phyloP scores from a whole-genome alignment of 2,888 invertebrate genomes.

The Pogonocherus hispidulus region DNA sequence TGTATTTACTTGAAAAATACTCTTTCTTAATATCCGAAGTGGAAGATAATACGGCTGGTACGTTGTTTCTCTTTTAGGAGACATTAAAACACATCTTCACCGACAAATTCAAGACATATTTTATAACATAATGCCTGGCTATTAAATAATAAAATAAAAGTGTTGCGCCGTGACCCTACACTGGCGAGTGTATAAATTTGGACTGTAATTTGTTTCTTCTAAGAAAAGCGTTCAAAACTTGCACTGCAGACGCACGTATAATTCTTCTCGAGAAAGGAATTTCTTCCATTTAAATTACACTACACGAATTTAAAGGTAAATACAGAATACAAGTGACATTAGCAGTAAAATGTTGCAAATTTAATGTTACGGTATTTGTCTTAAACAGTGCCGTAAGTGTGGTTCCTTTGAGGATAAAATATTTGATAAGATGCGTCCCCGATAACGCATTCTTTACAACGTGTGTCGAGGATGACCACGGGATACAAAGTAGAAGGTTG shows the following conservation, averaged over 20 bases:
- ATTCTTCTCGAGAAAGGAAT: conserved; percentile 33
- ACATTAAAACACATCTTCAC: conserved; percentile 2
- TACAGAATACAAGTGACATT: conserved; percentile 30
- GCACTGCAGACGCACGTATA: conserved; percentile 7
- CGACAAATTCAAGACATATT: conserved; percentile 16
- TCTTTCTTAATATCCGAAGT: no score
- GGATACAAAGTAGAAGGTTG: conserved; percentile 32
- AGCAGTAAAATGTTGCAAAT: conserved; percentile 36
- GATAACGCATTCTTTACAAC: conserved; percentile 41
- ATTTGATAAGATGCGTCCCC: conserved; percentile 39
- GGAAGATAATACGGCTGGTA: no score
- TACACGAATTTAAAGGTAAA: conserved; percentile 33
- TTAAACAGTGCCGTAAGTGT: conserved; percentile 31
- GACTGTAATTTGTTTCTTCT: conserved; percentile 28
- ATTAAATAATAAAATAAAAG: conserved; percentile 31
- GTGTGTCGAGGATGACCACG: conserved; percentile 34
- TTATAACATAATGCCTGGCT: conserved; percentile 18
- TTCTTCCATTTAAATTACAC: conserved; percentile 34
- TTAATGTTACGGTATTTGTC: conserved; percentile 36
- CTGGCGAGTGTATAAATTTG: conserved; percentile 31
- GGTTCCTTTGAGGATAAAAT: conserved; percentile 35
- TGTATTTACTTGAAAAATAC: no score
- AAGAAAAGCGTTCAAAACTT: conserved; percentile 25
- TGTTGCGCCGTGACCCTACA: conserved; percentile 21
- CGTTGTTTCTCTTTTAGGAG: neutral